Evolutionary conservation across 2,888 invertebrate species (phyloP).

Genomic region (Oscheius sp.): DNA sequence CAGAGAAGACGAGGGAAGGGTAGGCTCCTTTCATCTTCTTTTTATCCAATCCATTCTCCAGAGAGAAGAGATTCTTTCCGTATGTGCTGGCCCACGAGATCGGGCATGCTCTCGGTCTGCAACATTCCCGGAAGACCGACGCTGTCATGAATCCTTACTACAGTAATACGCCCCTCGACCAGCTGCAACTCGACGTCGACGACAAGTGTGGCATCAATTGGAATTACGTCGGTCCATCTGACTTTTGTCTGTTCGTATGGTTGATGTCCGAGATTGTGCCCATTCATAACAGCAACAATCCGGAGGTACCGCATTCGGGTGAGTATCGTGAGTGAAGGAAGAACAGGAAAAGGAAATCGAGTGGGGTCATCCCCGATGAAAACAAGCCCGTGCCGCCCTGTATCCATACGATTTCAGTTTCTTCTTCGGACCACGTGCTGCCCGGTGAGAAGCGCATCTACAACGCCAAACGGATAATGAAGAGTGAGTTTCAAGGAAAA

Average conservation of each 20-base stretch:
- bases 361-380: not conserved
- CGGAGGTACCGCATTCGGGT: constrained; percentile 29
- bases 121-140: constrained; percentile 63
- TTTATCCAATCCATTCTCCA: not conserved
- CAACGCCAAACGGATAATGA: constrained; percentile 28
- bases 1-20: constrained; percentile 35
- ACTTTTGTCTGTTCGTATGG: constrained; percentile 72
- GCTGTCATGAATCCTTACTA: constrained; percentile 72
- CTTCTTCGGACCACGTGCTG: constrained; percentile 35
- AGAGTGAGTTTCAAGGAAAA: constrained; percentile 36
- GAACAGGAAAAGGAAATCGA: not conserved
- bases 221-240: constrained; percentile 71
- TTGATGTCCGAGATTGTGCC: constrained; percentile 71
- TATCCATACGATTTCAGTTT: constrained; percentile 23
- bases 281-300: constrained; percentile 46
- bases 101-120: constrained; percentile 72
- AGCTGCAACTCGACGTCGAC: constrained; percentile 67
- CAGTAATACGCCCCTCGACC: constrained; percentile 63
- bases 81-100: constrained; percentile 75
- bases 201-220: constrained; percentile 73
- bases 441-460: constrained; percentile 28
- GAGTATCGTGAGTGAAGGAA: not conserved
- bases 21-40: not conserved
- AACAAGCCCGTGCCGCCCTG: not conserved
- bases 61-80: constrained; percentile 61